phyloP scores from a whole-genome alignment of 2,113 vertebrate species.

The Xenopus borealis region DNA sequence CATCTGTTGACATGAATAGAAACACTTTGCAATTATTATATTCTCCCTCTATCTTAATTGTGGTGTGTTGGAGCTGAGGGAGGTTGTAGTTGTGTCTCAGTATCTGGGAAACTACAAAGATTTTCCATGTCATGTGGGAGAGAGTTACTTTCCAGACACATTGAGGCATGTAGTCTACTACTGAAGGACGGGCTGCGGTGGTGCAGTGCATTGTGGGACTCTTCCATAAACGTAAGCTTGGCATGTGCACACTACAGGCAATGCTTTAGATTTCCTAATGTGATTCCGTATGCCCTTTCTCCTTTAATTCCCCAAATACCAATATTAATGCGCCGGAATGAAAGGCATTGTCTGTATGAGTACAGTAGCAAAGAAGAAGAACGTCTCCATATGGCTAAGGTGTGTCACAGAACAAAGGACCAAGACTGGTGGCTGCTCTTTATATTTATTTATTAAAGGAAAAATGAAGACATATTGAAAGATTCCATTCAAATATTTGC shows the following conservation, averaged over 20 bases:
- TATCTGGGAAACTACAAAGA: no score
- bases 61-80: no score
- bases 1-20: no score
- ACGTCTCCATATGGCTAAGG: slow-evolving; percentile 47
- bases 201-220: slow-evolving; percentile 65
- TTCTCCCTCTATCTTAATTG: no score
- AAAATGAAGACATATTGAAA: neutral
- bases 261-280: slow-evolving; percentile 43
- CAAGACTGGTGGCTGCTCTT: slow-evolving; percentile 24
- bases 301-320: neutral
- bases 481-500: neutral
- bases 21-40: no score
- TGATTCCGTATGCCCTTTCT: neutral
- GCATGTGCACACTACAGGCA: slow-evolving; percentile 50
- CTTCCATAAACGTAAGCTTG: slow-evolving; percentile 41
- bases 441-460: slow-evolving; percentile 50
- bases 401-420: slow-evolving; percentile 63
- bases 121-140: no score
- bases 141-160: neutral
- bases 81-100: no score
- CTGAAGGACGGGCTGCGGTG: slow-evolving; percentile 55
- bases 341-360: slow-evolving; percentile 53
- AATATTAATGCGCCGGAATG: neutral
- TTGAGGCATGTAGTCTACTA: slow-evolving; percentile 55
- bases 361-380: slow-evolving; percentile 4